These are phyloP conservation scores for Ladona fulva DNA, from an alignment of 1,140 invertebrate species.

Conservation along the genomic window DNA sequence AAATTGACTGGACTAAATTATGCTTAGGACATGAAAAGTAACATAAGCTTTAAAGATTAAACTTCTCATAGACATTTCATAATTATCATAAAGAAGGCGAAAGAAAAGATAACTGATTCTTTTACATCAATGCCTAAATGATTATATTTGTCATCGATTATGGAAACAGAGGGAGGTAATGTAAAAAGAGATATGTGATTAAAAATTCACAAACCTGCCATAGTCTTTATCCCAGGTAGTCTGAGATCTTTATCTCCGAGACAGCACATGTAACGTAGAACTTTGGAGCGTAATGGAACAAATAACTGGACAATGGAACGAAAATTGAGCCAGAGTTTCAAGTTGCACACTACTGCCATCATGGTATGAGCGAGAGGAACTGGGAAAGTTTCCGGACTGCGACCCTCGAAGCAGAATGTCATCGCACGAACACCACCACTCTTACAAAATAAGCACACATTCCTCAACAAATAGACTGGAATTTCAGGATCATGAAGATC, in stretches of 20 bases:
- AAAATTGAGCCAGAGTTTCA: conserved; percentile 91
- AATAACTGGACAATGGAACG: conserved; percentile 78
- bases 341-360: conserved; percentile 80
- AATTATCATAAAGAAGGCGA: no score
- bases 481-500: conserved; percentile 89
- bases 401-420: conserved; percentile 66
- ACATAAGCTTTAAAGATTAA: no score
- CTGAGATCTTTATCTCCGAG: conserved; percentile 83
- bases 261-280: conserved; percentile 87
- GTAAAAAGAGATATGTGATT: no score
- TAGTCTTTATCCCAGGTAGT: conserved; percentile 74
- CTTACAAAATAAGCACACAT: conserved; percentile 81
- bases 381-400: conserved; percentile 59
- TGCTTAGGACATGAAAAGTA: no score
- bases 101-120: no score
- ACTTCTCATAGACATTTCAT: no score
- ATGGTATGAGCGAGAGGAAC: conserved; percentile 82
- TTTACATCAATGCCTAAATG: no score
- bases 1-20: no score
- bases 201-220: conserved; percentile 56
- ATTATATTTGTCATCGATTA: no score
- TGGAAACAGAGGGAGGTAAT: no score
- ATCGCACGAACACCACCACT: conserved; percentile 77
- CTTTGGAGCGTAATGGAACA: conserved; percentile 71
- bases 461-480: conserved; percentile 76